Conservation (phyloP, 2,113 vertebrate genomes). For the Azemiops feae region DNA sequence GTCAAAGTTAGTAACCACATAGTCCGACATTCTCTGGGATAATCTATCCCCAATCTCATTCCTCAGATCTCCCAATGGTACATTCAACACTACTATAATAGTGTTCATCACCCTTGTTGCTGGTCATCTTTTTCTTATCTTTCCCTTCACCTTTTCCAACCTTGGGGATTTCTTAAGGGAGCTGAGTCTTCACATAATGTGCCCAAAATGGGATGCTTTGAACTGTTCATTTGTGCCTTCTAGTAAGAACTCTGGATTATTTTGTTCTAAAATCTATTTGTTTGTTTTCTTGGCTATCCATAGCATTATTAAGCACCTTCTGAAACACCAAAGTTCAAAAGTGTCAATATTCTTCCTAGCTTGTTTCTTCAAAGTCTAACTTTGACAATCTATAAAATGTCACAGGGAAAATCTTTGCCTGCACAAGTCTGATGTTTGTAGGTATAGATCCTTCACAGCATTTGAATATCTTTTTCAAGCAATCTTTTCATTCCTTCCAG, state of each 20-base stretch:
- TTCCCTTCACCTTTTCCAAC: neutral
- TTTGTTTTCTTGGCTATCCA: neutral
- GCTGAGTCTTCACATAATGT: neutral
- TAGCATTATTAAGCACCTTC: neutral
- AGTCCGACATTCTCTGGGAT: neutral
- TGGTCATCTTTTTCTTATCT: neutral
- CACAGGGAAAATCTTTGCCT: neutral
- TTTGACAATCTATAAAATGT: neutral
- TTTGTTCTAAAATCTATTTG: neutral
- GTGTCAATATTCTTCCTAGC: neutral
- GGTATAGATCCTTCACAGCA: neutral
- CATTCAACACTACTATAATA: neutral
- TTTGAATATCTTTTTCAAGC: neutral
- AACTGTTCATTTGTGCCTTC: neutral
- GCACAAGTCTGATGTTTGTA: neutral
- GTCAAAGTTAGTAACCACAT: neutral
- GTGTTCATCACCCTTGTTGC: neutral
- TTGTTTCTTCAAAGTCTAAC: neutral
- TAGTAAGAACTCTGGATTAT: neutral
- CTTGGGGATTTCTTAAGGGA: neutral
- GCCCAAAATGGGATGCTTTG: neutral
- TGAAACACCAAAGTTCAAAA: neutral
- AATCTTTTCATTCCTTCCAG: neutral
- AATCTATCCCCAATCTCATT: neutral
- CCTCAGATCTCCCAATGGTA: neutral